These are phyloP conservation scores for Lophochroa leadbeateri DNA, from an alignment of 2,113 vertebrate species.

Conservation along the genomic window DNA sequence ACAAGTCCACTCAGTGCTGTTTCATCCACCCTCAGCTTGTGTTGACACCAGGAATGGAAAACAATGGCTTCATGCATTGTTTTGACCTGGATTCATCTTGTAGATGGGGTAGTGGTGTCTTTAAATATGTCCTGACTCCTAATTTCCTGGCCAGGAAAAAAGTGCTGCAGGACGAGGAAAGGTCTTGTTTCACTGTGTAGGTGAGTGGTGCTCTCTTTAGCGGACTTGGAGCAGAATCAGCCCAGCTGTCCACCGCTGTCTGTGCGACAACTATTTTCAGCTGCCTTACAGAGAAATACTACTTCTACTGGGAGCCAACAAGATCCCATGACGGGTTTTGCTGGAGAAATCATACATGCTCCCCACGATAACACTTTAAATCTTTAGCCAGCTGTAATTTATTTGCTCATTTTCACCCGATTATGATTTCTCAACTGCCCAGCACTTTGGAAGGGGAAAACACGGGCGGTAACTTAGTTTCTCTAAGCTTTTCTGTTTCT, in stretches of 20 bases:
- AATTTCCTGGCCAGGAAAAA: neutral
- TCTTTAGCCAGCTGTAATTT: conserved; percentile 14
- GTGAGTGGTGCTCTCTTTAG: conserved; percentile 36
- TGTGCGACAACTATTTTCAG: neutral
- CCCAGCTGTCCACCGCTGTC: neutral
- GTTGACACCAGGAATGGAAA: neutral
- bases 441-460: conserved; percentile 39
- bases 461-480: neutral
- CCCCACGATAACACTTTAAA: conserved; percentile 62
- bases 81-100: conserved; percentile 19
- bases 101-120: conserved; percentile 22
- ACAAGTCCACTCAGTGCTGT: conserved; percentile 47
- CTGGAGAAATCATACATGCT: neutral
- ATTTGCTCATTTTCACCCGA: conserved; percentile 26
- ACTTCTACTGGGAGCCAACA: conserved; percentile 12
- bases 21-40: conserved; percentile 60
- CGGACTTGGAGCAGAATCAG: neutral
- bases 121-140: conserved; percentile 18
- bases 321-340: conserved; percentile 35
- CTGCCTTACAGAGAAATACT: neutral
- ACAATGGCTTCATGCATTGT: neutral
- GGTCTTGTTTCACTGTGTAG: conserved; percentile 21
- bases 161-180: neutral
- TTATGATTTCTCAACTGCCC: conserved; percentile 60
- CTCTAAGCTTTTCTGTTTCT: neutral